Conservation (phyloP, 2,888 invertebrate genomes). For the Augochlorella aurata region DNA sequence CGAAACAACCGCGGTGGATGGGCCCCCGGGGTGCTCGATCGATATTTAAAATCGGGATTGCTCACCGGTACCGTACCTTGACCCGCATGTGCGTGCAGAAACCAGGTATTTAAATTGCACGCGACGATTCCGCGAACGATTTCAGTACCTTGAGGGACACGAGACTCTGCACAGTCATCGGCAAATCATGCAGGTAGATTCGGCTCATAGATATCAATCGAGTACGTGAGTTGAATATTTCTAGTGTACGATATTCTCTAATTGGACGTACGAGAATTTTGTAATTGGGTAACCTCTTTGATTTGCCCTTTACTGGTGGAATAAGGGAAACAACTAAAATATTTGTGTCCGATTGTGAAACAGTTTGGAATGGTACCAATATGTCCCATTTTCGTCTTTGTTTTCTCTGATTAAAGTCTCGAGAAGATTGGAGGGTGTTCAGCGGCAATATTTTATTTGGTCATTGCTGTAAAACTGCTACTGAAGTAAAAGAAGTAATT, state of each 20-base stretch:
- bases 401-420: no score
- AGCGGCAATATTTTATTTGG: not conserved
- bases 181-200: not conserved
- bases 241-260: not conserved
- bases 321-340: no score
- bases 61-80: constrained; percentile 13
- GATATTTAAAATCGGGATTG: constrained; percentile 66
- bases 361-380: no score
- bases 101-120: constrained; percentile 51
- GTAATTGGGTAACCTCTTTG: not conserved
- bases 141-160: not conserved
- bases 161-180: not conserved
- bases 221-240: not conserved
- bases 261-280: constrained; percentile 1
- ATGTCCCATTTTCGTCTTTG: no score
- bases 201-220: not conserved
- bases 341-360: no score
- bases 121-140: not conserved
- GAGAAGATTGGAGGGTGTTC: no score
- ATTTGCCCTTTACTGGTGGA: no score
- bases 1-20: constrained; percentile 26
- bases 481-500: not conserved
- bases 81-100: constrained; percentile 49
- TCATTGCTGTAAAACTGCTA: not conserved
- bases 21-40: constrained; percentile 23